Evolutionary conservation across 2,113 vertebrate species (phyloP).

Genomic region (Coptodon rendalli): DNA sequence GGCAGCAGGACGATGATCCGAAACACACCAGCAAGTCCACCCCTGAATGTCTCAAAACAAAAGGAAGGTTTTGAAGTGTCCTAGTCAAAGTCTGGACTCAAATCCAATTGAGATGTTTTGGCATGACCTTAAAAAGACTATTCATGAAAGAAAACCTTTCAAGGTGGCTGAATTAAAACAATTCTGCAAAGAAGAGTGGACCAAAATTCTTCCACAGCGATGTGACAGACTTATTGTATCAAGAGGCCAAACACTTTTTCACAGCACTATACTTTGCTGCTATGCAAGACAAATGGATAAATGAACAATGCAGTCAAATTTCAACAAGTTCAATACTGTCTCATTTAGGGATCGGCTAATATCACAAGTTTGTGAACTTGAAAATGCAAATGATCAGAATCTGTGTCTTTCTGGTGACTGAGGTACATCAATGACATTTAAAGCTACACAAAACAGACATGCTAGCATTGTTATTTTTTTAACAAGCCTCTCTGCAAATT

Average conservation of each 20-base stretch:
- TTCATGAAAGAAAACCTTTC: accelerated
- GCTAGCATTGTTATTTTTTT: neutral
- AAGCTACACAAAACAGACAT: neutral
- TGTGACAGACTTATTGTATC: neutral
- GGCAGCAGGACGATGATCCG: neutral
- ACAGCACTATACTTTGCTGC: neutral
- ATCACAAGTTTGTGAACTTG: neutral
- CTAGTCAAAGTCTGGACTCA: neutral
- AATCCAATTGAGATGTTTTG: neutral
- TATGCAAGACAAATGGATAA: neutral
- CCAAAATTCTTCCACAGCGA: neutral
- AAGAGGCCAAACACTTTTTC: neutral
- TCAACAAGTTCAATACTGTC: neutral
- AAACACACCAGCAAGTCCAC: neutral
- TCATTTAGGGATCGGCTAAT: accelerated
- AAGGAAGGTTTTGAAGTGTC: neutral
- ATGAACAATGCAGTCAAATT: neutral
- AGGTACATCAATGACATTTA: neutral
- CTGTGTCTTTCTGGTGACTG: neutral
- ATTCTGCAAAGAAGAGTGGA: neutral
- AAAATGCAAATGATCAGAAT: neutral
- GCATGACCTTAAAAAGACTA: neutral
- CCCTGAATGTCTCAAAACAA: neutral
- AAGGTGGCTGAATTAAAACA: neutral
- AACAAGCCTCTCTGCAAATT: neutral